These are phyloP conservation scores for Oenanthe melanoleuca DNA, from an alignment of 2,113 vertebrate species.

Conservation along the genomic window DNA sequence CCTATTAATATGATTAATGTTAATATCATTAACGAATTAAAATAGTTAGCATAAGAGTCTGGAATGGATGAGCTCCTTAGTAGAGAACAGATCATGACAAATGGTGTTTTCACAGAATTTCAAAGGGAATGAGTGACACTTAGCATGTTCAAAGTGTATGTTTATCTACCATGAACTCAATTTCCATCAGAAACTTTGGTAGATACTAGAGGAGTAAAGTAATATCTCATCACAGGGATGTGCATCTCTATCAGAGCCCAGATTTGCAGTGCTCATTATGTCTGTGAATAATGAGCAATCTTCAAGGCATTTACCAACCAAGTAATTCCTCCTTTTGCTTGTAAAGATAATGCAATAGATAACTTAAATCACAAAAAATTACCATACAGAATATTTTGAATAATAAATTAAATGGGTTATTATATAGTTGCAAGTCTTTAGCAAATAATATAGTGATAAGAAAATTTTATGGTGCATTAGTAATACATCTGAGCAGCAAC, in stretches of 20 bases:
- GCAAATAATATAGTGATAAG: background rate
- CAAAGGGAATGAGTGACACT: background rate
- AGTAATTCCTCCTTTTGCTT: background rate
- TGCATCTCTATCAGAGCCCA: background rate
- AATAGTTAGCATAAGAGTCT: background rate
- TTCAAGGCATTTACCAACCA: background rate
- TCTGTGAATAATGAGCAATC: background rate
- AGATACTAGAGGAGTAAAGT: background rate
- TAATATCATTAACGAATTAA: background rate
- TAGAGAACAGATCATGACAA: background rate
- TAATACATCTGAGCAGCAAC: background rate
- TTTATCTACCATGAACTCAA: background rate
- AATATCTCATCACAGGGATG: background rate
- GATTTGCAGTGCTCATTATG: background rate
- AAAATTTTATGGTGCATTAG: background rate
- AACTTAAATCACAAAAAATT: background rate
- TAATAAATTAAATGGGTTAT: background rate
- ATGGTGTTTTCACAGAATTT: background rate
- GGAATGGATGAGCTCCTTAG: background rate
- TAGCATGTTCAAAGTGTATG: background rate
- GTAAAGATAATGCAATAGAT: slow-evolving; percentile 1
- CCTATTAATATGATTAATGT: background rate
- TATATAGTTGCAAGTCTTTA: background rate
- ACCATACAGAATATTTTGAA: background rate
- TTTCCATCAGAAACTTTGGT: background rate